Evolutionary conservation across 2,797 vertebrate species (phyloP).

Genomic region (Vespertilio murinus): DNA sequence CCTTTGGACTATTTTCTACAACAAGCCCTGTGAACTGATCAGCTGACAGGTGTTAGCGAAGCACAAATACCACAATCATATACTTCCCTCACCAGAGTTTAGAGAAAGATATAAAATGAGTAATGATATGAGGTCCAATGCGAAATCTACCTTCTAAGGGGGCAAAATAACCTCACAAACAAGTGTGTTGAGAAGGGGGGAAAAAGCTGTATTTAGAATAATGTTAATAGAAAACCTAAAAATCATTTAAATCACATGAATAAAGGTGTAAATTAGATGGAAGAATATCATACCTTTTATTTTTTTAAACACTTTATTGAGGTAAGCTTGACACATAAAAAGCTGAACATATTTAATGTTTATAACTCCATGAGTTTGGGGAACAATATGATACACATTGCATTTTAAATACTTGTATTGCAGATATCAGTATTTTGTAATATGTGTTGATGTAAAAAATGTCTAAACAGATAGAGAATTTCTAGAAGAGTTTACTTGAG

Average conservation of each 20-base stretch:
- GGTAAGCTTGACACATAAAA: background rate
- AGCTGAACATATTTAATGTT: background rate
- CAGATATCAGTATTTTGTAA: background rate
- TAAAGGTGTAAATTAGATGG: background rate
- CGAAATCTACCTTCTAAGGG: background rate
- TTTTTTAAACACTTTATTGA: background rate
- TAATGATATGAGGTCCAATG: background rate
- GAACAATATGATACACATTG: background rate
- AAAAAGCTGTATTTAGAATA: background rate
- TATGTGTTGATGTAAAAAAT: background rate
- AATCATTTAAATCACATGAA: background rate
- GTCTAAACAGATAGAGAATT: background rate
- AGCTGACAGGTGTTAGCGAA: background rate
- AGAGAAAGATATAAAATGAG: background rate
- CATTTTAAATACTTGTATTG: background rate
- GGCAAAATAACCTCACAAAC: background rate
- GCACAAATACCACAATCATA: background rate
- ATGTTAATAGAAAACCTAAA: slow-evolving; percentile 37
- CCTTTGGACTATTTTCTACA: background rate
- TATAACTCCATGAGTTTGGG: background rate
- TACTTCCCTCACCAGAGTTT: background rate
- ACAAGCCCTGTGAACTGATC: background rate
- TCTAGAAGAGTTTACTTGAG: background rate
- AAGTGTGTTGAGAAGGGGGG: background rate
- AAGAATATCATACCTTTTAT: background rate